Percentiles rank a stretch among this genome's conserved stretches.
Conservation (phyloP, 2,113 vertebrate species). For the Pelodiscus sinensis region DNA sequence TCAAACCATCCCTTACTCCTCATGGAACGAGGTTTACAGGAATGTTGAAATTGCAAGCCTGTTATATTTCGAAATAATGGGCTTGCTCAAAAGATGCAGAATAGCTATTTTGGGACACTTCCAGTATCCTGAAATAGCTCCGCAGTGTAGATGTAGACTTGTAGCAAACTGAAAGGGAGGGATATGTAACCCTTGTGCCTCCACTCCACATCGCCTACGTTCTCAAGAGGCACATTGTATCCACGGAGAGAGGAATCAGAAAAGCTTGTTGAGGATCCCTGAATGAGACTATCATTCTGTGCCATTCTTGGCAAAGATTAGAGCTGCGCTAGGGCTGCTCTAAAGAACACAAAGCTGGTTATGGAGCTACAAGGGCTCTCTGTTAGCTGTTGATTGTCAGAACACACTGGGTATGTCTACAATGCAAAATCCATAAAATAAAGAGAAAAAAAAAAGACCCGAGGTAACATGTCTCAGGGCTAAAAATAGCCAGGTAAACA, state of each 20-base stretch:
- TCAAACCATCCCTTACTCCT: too few relatives aligned
- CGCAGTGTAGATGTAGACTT: too few relatives aligned
- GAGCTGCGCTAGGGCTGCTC: not conserved
- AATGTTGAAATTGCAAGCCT: too few relatives aligned
- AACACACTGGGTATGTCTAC: not conserved
- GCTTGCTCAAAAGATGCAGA: too few relatives aligned
- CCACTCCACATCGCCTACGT: not conserved
- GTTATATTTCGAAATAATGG: too few relatives aligned
- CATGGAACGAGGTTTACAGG: too few relatives aligned
- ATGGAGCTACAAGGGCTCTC: not conserved
- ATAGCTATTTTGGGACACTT: too few relatives aligned
- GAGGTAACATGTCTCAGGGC: not conserved
- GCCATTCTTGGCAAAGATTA: not conserved
- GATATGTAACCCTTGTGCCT: too few relatives aligned
- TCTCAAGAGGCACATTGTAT: not conserved
- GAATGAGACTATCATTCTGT: not conserved
- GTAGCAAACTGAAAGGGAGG: too few relatives aligned
- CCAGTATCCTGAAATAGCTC: too few relatives aligned
- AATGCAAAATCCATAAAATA: too few relatives aligned
- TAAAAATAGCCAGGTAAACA: not conserved
- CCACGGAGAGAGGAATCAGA: not conserved
- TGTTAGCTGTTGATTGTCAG: not conserved
- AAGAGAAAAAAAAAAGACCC: not conserved
- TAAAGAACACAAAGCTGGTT: not conserved
- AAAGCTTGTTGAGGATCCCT: not conserved